Conservation (phyloP, 2,797 vertebrate species). For the Crypturellus tataupa region DNA sequence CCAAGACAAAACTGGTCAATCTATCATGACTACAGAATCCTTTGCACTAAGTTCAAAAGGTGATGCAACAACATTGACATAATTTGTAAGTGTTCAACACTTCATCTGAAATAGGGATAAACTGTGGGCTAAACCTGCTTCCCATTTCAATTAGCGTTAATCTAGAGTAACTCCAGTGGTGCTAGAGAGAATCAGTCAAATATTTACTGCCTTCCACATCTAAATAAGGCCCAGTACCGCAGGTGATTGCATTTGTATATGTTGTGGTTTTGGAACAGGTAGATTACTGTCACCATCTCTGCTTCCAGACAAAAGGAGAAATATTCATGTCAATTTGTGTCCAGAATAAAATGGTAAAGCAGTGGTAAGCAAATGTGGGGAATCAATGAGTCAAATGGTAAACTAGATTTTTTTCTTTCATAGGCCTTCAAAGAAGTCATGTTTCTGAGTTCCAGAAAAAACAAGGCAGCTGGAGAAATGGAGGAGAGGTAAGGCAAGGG, state of each 20-base stretch:
- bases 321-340: not conserved
- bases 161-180: not conserved
- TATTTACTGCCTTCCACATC: not conserved
- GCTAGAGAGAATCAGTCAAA: not conserved
- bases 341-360: not conserved
- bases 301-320: not conserved
- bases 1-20: not conserved
- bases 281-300: not conserved
- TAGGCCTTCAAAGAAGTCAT: not conserved
- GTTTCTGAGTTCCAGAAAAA: not conserved
- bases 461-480: not conserved
- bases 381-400: not conserved
- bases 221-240: not conserved
- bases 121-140: not conserved
- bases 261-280: not conserved
- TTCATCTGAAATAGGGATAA: not conserved
- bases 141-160: not conserved
- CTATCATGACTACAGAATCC: not conserved
- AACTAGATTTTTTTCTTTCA: not conserved
- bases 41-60: not conserved
- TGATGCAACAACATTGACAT: not conserved
- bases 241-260: not conserved
- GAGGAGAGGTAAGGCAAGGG: not conserved
- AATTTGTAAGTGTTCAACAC: not conserved
- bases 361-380: rapidly evolving